These are phyloP conservation scores for Leucania comma DNA, from an alignment of 2,888 invertebrate genomes.

Conservation along the genomic window DNA sequence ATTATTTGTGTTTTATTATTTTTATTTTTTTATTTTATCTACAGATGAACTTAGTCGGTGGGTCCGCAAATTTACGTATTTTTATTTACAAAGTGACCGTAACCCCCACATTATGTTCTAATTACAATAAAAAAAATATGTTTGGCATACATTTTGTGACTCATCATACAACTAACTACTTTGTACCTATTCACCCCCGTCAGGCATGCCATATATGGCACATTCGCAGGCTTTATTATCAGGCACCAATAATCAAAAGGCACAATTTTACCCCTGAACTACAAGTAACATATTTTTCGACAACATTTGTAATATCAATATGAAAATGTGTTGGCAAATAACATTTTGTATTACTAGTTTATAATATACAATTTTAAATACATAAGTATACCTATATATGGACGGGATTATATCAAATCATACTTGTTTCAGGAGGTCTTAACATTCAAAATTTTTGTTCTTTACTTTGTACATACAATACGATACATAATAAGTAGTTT, in stretches of 20 bases:
- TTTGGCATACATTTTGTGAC: conserved; percentile 90
- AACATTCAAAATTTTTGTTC: conserved; percentile 59
- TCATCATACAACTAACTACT: conserved; percentile 84
- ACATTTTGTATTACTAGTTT: conserved; percentile 40
- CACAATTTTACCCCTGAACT: conserved; percentile 72
- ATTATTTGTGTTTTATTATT: conserved; percentile 49
- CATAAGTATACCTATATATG: conserved; percentile 57
- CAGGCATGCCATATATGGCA: conserved; percentile 81
- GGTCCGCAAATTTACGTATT: conserved; percentile 85
- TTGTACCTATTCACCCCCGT: conserved; percentile 81
- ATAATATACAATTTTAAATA: conserved; percentile 49
- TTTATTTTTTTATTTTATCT: conserved; percentile 66
- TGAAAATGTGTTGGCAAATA: conserved; percentile 50
- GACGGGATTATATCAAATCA: conserved; percentile 60
- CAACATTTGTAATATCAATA: conserved; percentile 62
- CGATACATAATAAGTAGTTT: conserved; percentile 64
- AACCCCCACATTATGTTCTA: conserved; percentile 76
- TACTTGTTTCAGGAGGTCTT: conserved; percentile 57
- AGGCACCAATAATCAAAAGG: conserved; percentile 84
- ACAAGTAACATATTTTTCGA: conserved; percentile 52
- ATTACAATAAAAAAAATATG: conserved; percentile 81
- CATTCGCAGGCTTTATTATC: conserved; percentile 72
- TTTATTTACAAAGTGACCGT: conserved; percentile 80
- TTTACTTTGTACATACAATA: conserved; percentile 69
- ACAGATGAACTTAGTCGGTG: conserved; percentile 86